These are phyloP conservation scores for human DNA, from an alignment of 2,113 vertebrate genomes.

Conservation along the genomic window DNA sequence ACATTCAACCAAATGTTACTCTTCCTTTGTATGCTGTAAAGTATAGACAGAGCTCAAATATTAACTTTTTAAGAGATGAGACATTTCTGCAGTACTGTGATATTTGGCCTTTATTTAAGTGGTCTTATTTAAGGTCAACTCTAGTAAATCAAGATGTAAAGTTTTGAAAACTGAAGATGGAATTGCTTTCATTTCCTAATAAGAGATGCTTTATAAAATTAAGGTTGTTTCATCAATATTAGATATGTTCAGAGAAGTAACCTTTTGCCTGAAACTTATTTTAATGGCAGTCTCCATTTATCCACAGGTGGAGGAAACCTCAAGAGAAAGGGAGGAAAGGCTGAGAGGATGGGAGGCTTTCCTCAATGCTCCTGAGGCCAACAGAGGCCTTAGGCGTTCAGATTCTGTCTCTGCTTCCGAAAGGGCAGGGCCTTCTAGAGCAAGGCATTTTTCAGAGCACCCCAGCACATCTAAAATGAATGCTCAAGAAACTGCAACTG, in stretches of 20 bases:
- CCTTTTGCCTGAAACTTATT: background rate
- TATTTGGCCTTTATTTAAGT: background rate
- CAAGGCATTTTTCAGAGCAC: slow-evolving; percentile 69
- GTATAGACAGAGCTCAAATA: background rate
- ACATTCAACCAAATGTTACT: background rate
- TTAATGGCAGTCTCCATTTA: slow-evolving; percentile 43
- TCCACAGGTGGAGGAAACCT: slow-evolving; percentile 94
- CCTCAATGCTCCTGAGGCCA: slow-evolving; percentile 81
- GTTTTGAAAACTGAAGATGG: slow-evolving; percentile 37
- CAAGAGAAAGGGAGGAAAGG: slow-evolving; percentile 95
- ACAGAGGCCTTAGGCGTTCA: slow-evolving; percentile 62
- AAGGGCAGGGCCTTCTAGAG: slow-evolving; percentile 62
- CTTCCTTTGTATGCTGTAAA: background rate
- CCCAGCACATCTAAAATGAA: slow-evolving; percentile 57
- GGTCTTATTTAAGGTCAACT: background rate
- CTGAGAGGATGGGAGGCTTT: slow-evolving; percentile 93
- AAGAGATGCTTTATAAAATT: background rate
- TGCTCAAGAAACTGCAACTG: slow-evolving; percentile 31
- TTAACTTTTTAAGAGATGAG: slow-evolving; percentile 22
- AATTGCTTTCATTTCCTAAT: slow-evolving; percentile 8
- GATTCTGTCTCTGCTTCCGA: slow-evolving; percentile 58
- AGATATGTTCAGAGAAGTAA: background rate
- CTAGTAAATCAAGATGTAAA: background rate
- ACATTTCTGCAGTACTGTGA: background rate
- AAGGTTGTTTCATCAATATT: background rate